Conservation (phyloP, 2,888 invertebrate species). For the Himalopsyche kuldschensis region DNA sequence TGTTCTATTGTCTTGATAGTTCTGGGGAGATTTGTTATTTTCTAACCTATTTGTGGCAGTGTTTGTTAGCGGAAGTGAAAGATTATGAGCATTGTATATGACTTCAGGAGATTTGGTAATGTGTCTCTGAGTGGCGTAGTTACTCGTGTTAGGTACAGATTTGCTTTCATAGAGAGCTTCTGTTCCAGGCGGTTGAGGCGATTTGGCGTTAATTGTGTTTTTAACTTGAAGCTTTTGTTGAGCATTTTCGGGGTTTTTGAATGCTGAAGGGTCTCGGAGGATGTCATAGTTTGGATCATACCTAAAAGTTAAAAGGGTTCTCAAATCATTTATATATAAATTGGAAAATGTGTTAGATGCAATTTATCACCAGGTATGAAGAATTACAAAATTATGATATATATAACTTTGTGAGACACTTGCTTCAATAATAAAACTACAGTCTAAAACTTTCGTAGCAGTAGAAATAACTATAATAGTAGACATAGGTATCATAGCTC, state of each 20-base stretch:
- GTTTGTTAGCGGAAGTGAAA: conserved; percentile 55
- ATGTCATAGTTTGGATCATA: conserved; percentile 60
- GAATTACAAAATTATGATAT: background rate
- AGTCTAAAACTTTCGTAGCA: no score
- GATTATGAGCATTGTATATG: conserved; percentile 54
- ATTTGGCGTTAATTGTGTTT: conserved; percentile 27
- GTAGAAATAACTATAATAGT: no score
- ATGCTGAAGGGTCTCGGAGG: conserved; percentile 59
- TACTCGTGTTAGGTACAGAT: conserved; percentile 27
- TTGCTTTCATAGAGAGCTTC: conserved; percentile 35
- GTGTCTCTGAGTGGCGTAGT: conserved; percentile 35
- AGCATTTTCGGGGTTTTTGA: conserved; percentile 50
- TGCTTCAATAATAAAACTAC: no score
- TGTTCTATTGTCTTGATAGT: conserved; percentile 16
- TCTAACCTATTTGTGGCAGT: conserved; percentile 52
- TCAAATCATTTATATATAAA: background rate
- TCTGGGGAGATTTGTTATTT: conserved; percentile 46
- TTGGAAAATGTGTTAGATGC: background rate
- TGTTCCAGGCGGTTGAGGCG: conserved; percentile 40
- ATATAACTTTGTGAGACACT: no score
- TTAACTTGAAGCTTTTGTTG: conserved; percentile 23
- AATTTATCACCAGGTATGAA: background rate
- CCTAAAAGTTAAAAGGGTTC: conserved; percentile 48
- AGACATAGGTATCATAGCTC: no score
- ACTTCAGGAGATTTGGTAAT: conserved; percentile 42